Base-by-base conservation (phyloP, 1,140 invertebrate genomes). In the Manduca sexta region DNA sequence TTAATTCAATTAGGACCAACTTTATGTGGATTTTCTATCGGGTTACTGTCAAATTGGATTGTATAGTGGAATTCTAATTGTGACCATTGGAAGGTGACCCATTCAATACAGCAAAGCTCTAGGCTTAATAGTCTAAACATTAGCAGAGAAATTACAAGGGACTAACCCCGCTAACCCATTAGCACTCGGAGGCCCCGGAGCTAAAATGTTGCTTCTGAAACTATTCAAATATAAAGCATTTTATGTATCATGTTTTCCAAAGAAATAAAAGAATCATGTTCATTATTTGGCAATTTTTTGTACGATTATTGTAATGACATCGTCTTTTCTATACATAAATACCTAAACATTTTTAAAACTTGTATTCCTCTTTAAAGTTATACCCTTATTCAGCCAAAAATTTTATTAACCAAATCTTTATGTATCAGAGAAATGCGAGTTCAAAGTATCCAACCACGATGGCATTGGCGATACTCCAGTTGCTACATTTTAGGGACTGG, bases 61-160 rank as follows among this genome's bases (percentile, higher is more conserved):
- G 26, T 43, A 43, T 43, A 12, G 31, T 37, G 11, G 29, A 30
- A 5, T 43, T n/a, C 35, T 40, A 45, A 48, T 55, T 45, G 51
- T 49, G 39, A 18, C 45, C 29, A 49, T 49, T 51, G 50, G 59
- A 60, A 64, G 37, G 40, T 49, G 53, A 47, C 34, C 53, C 46
- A 18, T 51, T 37, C 34, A 38, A 52, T 45, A 12, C 17, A 30
- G 44, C 18, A 37, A 52, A 55, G 52, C 53, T 47, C 43, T 52
- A 51, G 41, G 50, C 54, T 56, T 54, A 52, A 61, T 60, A 57
- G 54, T 49, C 45, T 57, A 53, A 64, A 56, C 57, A 60, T 60
- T 64, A 64, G 48, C 40, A 50, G 47, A 21, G 52, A 56, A 64
- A 64, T 64, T 64, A 64, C 53, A 64, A 53, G 61, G 61, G 50